Base-by-base conservation (phyloP, 2,888 invertebrate genomes). In the Phania funesta region DNA sequence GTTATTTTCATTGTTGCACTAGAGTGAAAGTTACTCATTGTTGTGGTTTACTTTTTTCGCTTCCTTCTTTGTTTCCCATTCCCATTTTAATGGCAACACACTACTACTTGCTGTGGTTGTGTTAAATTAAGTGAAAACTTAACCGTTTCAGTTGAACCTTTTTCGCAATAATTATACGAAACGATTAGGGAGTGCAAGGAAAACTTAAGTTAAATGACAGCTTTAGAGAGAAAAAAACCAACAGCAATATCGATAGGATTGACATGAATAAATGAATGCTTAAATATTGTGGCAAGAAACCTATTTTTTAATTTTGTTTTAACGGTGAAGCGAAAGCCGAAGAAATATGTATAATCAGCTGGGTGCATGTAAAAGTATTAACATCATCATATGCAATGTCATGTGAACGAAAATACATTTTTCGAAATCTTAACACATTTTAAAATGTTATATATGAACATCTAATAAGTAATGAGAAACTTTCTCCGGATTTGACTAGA, bases 101-200 rank as follows among this genome's bases (percentile, higher is more conserved):
- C 35, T 76, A 24, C 38, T 58, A 52, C 20, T 48, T 24, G 22
- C 41, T 44, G 56, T 56, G 77, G 62, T 64, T 56, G 67, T 41
- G 48, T 62, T 68, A 68, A 77, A 82, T 77, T 73, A 77, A 77
- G 67, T 68, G 73, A 50, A 82, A 82, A 77, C 32, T 68, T n/a
- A 64, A 77, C 7, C 48, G 46, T 54, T 64, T 56, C 8, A 29
- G 41, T 32, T n/a, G 35, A 50, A 67, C 32, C 20, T 38, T 62
- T 62, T 70, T 22, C n/a, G 20, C 44, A 60, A 67, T 60, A 73
- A 73, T 73, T 62, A 52, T 54, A 26, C 16, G 20, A 48, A 58
- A 26, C 16, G 9, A 26, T 38, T 38, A 60, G 50, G 26, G 26
- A 38, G 32, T 48, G 5, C 16, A 56, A 29, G n/a, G 18, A 20